Base-by-base conservation (phyloP, 2,113 vertebrate species). In the Drymodes brunneopygia region DNA sequence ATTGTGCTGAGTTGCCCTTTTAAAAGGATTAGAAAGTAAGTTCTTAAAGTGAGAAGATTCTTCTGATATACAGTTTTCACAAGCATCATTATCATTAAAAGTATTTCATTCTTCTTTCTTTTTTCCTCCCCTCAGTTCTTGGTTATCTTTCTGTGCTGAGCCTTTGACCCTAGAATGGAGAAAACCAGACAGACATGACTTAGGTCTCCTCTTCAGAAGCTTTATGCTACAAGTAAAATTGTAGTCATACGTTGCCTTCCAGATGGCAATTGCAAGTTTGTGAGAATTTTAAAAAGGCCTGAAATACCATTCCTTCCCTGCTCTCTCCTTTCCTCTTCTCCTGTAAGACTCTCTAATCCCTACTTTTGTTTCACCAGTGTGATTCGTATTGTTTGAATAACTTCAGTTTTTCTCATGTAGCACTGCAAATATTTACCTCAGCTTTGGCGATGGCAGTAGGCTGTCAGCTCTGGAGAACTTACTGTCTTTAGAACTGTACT, bases 361-460 rank as follows among this genome's bases (percentile, higher is more conserved):
- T 74, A 1, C 7, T 94, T 48, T 50, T 75, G 18, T 28, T 87
- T 20, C 6, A 65, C 12, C 14, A n/a, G 17, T 48, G 48, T 84
- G 73, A 93, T 84, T 95, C 60, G 56, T 91, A 17, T 23, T 87
- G 78, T 67, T 93, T 67, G 45, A 93, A 10, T 80, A 92, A 89
- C 45, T 92, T 83, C 0, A 33, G 15, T 83, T 94, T 94, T 81
- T 60, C 31, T 71, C 7, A 0, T 40, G 48, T 75, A 57, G 45
- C 36, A 15, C n/a, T 88, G 79, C 74, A 88, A 93, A 88, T 95
- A 82, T 87, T 93, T 85, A 82, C 51, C 35, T 80, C 22, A 0
- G 27, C 48, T 74, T 92, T 67, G 65, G 28, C 75, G 85, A 62
- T 75, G 57, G 33, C 47, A 62, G 27, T 35, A 88, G 50, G 25